A percentile compares a stretch with the other conserved stretches of the same genome.
Conservation (phyloP, 2,888 invertebrate genomes). For the Drosophila algonquin region DNA sequence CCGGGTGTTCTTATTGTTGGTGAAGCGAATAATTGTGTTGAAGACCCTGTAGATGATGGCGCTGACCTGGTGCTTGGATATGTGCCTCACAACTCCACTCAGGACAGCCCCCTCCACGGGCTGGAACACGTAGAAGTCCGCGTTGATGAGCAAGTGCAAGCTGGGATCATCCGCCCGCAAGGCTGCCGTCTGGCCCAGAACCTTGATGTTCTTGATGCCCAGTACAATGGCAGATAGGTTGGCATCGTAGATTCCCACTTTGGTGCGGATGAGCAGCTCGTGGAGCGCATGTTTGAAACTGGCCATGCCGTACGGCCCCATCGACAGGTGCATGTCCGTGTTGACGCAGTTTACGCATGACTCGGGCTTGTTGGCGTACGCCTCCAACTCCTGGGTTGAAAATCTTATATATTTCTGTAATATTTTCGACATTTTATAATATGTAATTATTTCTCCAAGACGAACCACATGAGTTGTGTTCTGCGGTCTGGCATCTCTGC, state of each 20-base stretch:
- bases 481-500: constrained; percentile 15
- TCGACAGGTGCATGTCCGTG: constrained; percentile 84
- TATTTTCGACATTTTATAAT: constrained; percentile 76
- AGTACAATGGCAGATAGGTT: constrained; percentile 86
- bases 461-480: constrained; percentile 57
- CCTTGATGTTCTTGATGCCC: constrained; percentile 86
- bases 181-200: constrained; percentile 84
- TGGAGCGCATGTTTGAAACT: constrained; percentile 84
- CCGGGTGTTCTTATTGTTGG: constrained; percentile 58
- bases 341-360: constrained; percentile 85
- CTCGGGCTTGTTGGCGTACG: constrained; percentile 84
- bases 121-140: constrained; percentile 87
- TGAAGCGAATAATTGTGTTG: constrained; percentile 86
- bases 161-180: constrained; percentile 85
- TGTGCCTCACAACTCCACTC: constrained; percentile 86
- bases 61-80: constrained; percentile 85
- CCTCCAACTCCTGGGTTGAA: constrained; percentile 83
- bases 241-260: constrained; percentile 85
- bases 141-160: constrained; percentile 86
- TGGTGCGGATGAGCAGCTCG: constrained; percentile 82
- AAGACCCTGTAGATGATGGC: constrained; percentile 87
- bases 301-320: constrained; percentile 85
- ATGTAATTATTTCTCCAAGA: constrained; percentile 1
- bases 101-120: constrained; percentile 86
- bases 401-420: constrained; percentile 83